Base-by-base conservation (phyloP, 2,797 vertebrate species). In the Petrocephalus sullivani region DNA sequence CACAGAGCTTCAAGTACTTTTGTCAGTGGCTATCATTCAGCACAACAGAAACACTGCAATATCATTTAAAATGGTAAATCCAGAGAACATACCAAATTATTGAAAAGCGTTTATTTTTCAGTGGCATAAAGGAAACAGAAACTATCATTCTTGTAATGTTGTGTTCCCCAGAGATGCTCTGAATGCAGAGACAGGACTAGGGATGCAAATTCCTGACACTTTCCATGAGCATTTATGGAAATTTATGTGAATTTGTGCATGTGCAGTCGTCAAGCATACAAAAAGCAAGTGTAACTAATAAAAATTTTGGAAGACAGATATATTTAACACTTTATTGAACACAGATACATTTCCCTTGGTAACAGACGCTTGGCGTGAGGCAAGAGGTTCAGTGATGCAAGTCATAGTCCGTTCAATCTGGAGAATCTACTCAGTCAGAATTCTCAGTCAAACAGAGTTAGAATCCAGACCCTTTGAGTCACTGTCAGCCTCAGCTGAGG, bases 1-100 rank as follows among this genome's bases (percentile, higher is more conserved):
- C 92, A 94, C 94, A 93, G 91, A 92, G 92, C 87, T 91, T 93
- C 91, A 90, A 89, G 90, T 90, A 89, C 90, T 87, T 92, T 90
- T 86, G 88, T 92, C 91, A 94, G 94, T 92, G 90, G 93, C 91
- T 92, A 88, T 14, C 75, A 84, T 89, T 92, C 86, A 84, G 88
- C 91, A 92, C 90, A 91, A 92, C 88, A 89, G 88, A 90, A 78
- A 61, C 87, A 88, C 75, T 60, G 16, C n/a, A 60, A 51, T 61
- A 53, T 53, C 21, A 51, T 23, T 21, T 7, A 49, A 28, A 71
- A 10, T 12, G 75, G 64, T 64, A 53, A 14, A 23, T 9, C 16
- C 46, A 5, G 37, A 87, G 21, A 78, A 23, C 6, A 60, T 41
- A 19, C 8, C 10, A 61, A 78, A 51, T 61, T 28, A 49, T 92